Percentiles rank a stretch among this genome's conserved stretches.
Evolutionary conservation across 2,888 invertebrate genomes (phyloP).

Genomic region (Chloroclystis v-ata): DNA sequence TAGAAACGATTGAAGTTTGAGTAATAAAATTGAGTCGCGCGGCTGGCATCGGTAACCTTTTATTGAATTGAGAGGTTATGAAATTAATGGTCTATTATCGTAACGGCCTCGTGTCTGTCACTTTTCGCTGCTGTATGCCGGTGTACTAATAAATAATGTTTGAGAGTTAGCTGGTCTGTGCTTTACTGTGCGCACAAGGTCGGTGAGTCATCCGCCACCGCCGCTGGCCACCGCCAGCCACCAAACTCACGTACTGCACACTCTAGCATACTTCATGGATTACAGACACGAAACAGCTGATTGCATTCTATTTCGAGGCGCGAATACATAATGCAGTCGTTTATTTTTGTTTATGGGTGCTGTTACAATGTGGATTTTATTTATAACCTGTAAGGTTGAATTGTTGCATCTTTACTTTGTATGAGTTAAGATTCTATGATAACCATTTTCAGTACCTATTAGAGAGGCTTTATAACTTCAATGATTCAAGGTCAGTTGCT

Average conservation of each 20-base stretch:
- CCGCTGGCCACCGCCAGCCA: constrained; percentile 45
- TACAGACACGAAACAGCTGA: constrained; percentile 38
- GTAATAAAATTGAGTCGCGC: not conserved
- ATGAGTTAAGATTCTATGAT: too few species aligned
- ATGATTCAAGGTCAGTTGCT: too few species aligned
- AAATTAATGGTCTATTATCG: constrained; percentile 38
- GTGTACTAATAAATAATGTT: constrained; percentile 66
- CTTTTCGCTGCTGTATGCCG: constrained; percentile 38
- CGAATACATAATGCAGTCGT: constrained; percentile 21
- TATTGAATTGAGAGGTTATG: constrained; percentile 27
- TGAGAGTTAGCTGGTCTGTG: constrained; percentile 56
- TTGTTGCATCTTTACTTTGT: constrained; percentile 11
- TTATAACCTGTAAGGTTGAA: not conserved
- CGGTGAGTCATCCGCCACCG: constrained; percentile 69
- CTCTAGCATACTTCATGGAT: constrained; percentile 27
- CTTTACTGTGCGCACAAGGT: constrained; percentile 55
- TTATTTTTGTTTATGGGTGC: constrained; percentile 18
- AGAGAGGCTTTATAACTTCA: too few species aligned
- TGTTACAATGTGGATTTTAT: constrained; percentile 3
- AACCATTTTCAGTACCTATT: too few species aligned
- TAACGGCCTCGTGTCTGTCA: constrained; percentile 52
- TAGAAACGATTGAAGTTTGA: constrained; percentile 3
- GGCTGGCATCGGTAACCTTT: constrained; percentile 20
- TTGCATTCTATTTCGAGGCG: constrained; percentile 29
- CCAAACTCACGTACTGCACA: constrained; percentile 46